Evolutionary conservation across 2,113 vertebrate genomes (phyloP).

Genomic region (Labrus mixtus): DNA sequence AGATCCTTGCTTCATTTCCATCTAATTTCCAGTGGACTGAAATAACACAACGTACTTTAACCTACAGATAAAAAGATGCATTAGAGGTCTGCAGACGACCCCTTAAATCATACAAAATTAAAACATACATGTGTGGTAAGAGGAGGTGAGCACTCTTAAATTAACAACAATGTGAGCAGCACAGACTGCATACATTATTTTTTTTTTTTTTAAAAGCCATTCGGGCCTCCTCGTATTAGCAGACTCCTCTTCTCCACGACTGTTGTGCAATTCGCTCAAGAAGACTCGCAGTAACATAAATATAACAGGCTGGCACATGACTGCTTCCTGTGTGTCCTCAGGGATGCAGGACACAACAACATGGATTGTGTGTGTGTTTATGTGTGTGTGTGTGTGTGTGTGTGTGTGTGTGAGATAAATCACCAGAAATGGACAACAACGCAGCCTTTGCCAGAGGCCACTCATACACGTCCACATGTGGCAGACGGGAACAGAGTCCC

Average conservation of each 20-base stretch:
- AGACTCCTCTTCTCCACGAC: background rate
- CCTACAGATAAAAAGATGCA: too few relatives aligned
- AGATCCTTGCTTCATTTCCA: background rate
- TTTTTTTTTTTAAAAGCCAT: too few relatives aligned
- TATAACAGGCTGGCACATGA: conserved; percentile 51
- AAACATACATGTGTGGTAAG: background rate
- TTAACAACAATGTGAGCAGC: background rate
- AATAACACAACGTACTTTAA: background rate
- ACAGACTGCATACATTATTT: background rate
- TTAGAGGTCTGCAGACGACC: background rate
- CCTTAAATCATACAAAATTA: background rate
- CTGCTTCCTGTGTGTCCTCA: conserved; percentile 23
- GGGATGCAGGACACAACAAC: conserved; percentile 36
- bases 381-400: conserved; percentile 18
- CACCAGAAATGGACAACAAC: conserved; percentile 18
- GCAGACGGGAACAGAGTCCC: conserved; percentile 45
- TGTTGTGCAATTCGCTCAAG: background rate
- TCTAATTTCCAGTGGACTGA: background rate
- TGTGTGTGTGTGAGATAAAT: conserved; percentile 22
- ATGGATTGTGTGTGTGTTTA: conserved; percentile 25
- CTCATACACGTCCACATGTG: conserved; percentile 38
- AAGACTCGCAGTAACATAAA: conserved; percentile 11
- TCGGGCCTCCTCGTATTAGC: background rate
- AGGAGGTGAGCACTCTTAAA: background rate
- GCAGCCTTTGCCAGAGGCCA: conserved; percentile 35